Conservation (phyloP, 37 sponge, comb jelly and placozoan species). For the Hexactinellida sp. region DNA sequence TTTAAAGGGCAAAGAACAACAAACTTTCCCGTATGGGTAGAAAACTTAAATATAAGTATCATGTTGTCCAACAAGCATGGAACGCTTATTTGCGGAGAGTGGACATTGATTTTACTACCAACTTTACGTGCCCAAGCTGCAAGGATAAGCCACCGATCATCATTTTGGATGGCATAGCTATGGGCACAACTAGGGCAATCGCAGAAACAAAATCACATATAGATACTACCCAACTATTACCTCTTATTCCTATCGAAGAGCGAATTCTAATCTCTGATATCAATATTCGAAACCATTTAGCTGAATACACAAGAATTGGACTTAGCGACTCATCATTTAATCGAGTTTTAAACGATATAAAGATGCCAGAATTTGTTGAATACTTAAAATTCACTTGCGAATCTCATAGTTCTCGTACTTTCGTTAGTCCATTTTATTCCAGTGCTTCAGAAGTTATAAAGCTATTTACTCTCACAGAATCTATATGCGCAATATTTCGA, state of each 20-base stretch:
- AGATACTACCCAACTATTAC: neutral
- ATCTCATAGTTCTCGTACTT: neutral
- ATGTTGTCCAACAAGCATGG: neutral
- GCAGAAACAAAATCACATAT: neutral
- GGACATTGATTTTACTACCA: neutral
- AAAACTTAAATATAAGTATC: constrained; percentile 14
- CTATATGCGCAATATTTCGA: neutral
- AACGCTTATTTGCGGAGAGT: neutral
- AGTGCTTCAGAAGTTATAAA: neutral
- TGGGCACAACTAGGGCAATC: neutral
- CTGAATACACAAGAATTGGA: neutral
- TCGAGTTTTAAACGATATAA: neutral
- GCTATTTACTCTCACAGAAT: neutral
- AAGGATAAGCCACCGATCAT: neutral
- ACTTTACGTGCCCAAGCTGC: neutral
- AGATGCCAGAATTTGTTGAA: neutral
- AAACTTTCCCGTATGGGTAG: neutral
- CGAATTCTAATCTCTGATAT: neutral
- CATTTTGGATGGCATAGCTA: constrained; percentile 1
- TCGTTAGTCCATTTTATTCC: neutral
- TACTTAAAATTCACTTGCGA: neutral
- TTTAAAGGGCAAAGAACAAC: neutral
- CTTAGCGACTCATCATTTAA: neutral
- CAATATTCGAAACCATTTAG: neutral
- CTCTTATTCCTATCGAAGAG: neutral